phyloP scores from a whole-genome alignment of 2,888 invertebrate genomes.

The Scrobipalpa costella region DNA sequence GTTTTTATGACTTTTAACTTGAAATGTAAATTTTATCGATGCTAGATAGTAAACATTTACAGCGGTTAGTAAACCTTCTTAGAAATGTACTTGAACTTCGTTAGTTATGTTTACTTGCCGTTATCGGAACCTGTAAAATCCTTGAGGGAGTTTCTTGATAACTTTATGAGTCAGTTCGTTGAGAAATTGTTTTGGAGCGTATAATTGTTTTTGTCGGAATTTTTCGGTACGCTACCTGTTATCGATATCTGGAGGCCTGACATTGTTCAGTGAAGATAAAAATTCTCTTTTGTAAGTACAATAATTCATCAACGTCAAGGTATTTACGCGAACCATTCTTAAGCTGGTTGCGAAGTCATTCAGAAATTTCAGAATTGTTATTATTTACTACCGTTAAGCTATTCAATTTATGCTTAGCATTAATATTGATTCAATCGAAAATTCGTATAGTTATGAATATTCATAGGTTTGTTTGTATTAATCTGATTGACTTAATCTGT shows the following conservation, averaged over 20 bases:
- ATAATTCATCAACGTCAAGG: slow-evolving; percentile 25
- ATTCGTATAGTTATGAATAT: not conserved
- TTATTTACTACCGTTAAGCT: not conserved
- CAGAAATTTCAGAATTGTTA: not conserved
- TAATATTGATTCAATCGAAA: not conserved
- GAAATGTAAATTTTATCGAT: slow-evolving; percentile 64
- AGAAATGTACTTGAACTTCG: slow-evolving; percentile 52
- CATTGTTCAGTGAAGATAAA: slow-evolving; percentile 16
- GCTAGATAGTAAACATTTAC: slow-evolving; percentile 43
- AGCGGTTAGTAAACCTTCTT: slow-evolving; percentile 26
- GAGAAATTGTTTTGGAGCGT: slow-evolving; percentile 12
- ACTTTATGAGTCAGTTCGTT: slow-evolving; percentile 29
- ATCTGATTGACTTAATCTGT: not conserved
- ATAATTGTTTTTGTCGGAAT: slow-evolving; percentile 24
- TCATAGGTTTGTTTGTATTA: slow-evolving; percentile 1
- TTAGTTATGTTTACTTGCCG: slow-evolving; percentile 42
- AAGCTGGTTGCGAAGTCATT: not conserved
- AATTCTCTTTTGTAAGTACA: slow-evolving; percentile 23
- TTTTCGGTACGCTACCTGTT: slow-evolving; percentile 15
- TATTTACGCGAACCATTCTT: not conserved
- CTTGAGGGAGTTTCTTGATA: slow-evolving; percentile 34
- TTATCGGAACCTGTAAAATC: slow-evolving; percentile 35
- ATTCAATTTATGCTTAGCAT: not conserved
- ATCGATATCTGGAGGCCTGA: not conserved
- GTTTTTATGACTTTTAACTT: slow-evolving; percentile 62